Base-by-base conservation (phyloP, 2,113 vertebrate genomes). In the Anolis carolinensis region DNA sequence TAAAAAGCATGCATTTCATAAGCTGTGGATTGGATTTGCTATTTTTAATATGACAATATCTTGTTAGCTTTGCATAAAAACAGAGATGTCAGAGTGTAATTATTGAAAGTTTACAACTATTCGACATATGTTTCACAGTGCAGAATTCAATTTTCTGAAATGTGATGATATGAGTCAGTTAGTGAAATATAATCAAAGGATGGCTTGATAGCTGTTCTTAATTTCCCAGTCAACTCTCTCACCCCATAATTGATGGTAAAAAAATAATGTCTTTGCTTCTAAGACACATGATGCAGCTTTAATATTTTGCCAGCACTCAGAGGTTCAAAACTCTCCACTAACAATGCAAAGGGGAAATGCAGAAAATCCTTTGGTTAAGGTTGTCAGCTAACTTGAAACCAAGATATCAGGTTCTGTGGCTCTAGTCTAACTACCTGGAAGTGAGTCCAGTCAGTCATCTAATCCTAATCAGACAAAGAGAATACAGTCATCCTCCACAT, bases 101-200 rank as follows among this genome's bases (percentile, higher is more conserved):
- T 98, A 99, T 97, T 98, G 97, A 97, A 98, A 98, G 97, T 97
- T 96, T 98, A 98, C 98, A 98, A 97, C 97, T 98, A 97, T 98
- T 98, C 97, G 98, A 99, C 98, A 99, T 96, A 97, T 99, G 98
- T 98, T 98, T 98, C 97, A 96, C 97, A 96, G 97, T 96, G 96
- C 96, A 92, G 93, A 97, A 99, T 99, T 98, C 96, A 97, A 99
- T 99, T 98, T 98, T 97, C 97, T 97, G 97, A 97, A 98, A 97
- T 97, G 89, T 95, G 96, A 97, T 96, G 96, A 96, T 96, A 91
- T 90, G 93, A 94, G 94, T 96, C 96, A 96, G 95, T 97, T 96
- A 97, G 96, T 96, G 95, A 97, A 96, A 95, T 94, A 90, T 93
- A 96, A 97, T 96, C 96, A 95, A 96, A 96, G 94, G 88, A 91